Conservation (phyloP, 2,113 vertebrate species). For the Rhynchopsitta pachyrhyncha region DNA sequence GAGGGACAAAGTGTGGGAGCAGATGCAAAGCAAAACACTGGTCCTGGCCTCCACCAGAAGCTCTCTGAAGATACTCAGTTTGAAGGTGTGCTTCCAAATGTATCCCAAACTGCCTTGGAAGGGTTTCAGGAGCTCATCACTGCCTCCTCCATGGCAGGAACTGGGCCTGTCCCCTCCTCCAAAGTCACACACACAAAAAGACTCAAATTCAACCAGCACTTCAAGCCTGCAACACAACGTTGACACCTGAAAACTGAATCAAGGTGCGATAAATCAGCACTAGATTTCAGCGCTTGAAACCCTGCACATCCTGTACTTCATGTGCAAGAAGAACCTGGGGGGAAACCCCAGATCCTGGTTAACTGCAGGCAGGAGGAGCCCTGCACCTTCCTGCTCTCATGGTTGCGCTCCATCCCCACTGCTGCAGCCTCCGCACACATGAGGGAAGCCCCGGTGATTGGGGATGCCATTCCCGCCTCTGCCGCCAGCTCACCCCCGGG, state of each 20-base stretch:
- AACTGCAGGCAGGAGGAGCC: background rate
- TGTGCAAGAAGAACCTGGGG: accelerated
- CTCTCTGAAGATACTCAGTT: accelerated
- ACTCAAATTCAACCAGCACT: background rate
- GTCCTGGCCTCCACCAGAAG: background rate
- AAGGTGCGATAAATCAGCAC: background rate
- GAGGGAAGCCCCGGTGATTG: accelerated
- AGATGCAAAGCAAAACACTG: accelerated
- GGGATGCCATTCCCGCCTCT: background rate
- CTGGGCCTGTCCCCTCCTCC: background rate
- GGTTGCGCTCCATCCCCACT: accelerated
- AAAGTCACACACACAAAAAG: background rate
- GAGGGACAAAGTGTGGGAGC: background rate
- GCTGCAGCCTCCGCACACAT: background rate
- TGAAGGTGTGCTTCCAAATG: background rate
- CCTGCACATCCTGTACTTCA: background rate
- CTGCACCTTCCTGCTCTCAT: accelerated
- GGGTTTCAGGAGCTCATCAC: background rate
- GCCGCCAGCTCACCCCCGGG: background rate
- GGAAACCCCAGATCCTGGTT: background rate
- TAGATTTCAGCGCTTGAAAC: background rate
- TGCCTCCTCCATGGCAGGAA: background rate
- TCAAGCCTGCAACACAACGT: background rate
- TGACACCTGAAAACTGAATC: background rate
- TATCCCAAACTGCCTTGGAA: background rate